phyloP scores from a whole-genome alignment of 2,888 invertebrate genomes.

The Dasysyrphus tricinctus region DNA sequence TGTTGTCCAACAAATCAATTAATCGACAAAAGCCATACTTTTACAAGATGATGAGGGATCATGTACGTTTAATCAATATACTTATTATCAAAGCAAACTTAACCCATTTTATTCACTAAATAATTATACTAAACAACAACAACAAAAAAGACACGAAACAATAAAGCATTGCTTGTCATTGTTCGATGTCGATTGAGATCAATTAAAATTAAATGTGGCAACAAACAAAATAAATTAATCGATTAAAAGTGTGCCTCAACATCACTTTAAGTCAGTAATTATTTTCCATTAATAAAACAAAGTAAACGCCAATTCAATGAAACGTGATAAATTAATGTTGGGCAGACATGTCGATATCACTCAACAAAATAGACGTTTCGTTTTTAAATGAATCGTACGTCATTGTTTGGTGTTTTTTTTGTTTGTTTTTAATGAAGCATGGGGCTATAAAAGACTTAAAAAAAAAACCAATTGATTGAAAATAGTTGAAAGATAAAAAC shows the following conservation, averaged over 20 bases:
- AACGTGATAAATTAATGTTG: constrained; percentile 46
- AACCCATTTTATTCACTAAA: background rate
- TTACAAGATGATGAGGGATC: background rate
- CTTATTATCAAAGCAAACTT: background rate
- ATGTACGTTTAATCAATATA: background rate
- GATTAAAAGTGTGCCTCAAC: constrained; percentile 63
- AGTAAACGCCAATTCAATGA: constrained; percentile 39
- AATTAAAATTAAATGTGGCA: constrained; percentile 58
- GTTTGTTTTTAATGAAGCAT: background rate
- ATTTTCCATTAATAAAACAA: constrained; percentile 50
- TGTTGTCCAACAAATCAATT: background rate
- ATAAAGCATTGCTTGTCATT: constrained; percentile 25
- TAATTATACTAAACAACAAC: background rate
- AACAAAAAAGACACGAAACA: background rate
- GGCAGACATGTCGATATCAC: constrained; percentile 32
- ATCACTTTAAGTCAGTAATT: constrained; percentile 34
- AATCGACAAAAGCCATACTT: background rate
- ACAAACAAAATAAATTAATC: constrained; percentile 60
- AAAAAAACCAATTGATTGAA: background rate
- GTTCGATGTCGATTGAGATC: constrained; percentile 60
- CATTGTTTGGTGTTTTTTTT: background rate
- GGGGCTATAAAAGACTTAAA: background rate
- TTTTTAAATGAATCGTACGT: background rate
- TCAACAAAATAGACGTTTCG: background rate
- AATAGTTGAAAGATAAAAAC: background rate